Base-by-base conservation (phyloP, 2,113 vertebrate species). In the Furnarius figulus region DNA sequence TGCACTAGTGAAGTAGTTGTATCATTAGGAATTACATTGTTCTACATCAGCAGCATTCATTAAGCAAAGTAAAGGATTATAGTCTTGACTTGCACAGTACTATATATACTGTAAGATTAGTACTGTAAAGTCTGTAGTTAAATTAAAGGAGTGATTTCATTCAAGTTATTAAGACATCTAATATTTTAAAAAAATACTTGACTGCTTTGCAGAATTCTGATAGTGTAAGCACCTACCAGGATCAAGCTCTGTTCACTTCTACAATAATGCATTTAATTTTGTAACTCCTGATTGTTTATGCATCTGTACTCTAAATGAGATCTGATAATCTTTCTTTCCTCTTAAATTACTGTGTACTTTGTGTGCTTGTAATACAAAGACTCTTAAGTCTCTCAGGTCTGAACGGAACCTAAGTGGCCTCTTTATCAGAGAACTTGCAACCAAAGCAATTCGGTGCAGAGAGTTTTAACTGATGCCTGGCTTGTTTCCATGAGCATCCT, bases 361-460 rank as follows among this genome's bases (percentile, higher is more conserved):
- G 14, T 68, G 30, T 77, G 20, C 20, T 76, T 76, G 10, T 23
- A 82, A 63, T 24, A 56, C 30, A 68, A 75, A 72, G 49, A 9
- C 22, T 84, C 42, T 66, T 25, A 37, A 66, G 28, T 52, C 18
- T 23, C 37, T 70, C 37, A 42, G 44, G 35, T 73, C 25, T 79
- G 37, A 94, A 20, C 5, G 21, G 9, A 61, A 31, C 2, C 6
- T n/a, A 61, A 65, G 28, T 15, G 33, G 8, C 12, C 90, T 68
- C 0, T 1, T 70, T 62, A 49, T 16, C 46, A 89, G 42, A 71
- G 65, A 71, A 67, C 15, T 66, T 84, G 55, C 2, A 71, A 40
- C 25, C 0, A 0, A 83, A n/a, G 65, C 19, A 44, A 15, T 11
- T 50, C 10, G 10, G 40, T 76, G 40, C 27, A 52, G 16, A 46